Conservation (phyloP, 2,797 vertebrate genomes). For the Centropyge bicolor region DNA sequence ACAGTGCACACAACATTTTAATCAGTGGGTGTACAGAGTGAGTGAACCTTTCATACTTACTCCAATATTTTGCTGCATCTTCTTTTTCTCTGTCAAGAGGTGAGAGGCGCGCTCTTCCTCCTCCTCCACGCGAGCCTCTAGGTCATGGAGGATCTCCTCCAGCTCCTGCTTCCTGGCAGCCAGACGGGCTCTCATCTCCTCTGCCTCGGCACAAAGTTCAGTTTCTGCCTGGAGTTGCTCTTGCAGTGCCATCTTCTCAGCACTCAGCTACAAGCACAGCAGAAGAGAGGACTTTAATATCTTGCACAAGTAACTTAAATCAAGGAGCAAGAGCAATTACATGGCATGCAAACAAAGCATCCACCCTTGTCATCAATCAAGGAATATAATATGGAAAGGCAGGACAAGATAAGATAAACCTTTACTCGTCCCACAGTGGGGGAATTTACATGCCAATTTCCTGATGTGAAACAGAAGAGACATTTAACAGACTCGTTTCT, state of each 20-base stretch:
- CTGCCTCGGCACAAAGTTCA: constrained; percentile 95
- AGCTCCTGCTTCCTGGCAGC: constrained; percentile 96
- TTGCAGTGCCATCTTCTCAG: constrained; percentile 96
- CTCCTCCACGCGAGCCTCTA: constrained; percentile 97
- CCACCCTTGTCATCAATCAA: background rate
- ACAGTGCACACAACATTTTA: background rate
- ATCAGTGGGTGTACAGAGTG: background rate
- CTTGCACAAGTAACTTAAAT: background rate
- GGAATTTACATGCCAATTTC: background rate
- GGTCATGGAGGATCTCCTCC: constrained; percentile 97
- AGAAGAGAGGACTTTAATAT: background rate
- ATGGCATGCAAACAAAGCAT: background rate
- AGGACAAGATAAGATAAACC: no score
- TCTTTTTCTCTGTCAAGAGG: constrained; percentile 91
- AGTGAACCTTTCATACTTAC: constrained; percentile 72
- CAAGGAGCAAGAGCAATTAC: background rate
- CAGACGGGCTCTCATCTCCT: constrained; percentile 96
- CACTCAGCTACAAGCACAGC: constrained; percentile 83
- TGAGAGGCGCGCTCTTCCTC: constrained; percentile 96
- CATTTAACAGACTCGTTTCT: background rate
- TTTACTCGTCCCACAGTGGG: no score
- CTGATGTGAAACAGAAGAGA: background rate
- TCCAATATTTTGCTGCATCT: constrained; percentile 98
- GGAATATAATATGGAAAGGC: background rate
- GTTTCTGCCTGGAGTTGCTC: constrained; percentile 99